These are phyloP conservation scores for Avahi laniger DNA, from an alignment of 2,797 vertebrate species.

Conservation along the genomic window DNA sequence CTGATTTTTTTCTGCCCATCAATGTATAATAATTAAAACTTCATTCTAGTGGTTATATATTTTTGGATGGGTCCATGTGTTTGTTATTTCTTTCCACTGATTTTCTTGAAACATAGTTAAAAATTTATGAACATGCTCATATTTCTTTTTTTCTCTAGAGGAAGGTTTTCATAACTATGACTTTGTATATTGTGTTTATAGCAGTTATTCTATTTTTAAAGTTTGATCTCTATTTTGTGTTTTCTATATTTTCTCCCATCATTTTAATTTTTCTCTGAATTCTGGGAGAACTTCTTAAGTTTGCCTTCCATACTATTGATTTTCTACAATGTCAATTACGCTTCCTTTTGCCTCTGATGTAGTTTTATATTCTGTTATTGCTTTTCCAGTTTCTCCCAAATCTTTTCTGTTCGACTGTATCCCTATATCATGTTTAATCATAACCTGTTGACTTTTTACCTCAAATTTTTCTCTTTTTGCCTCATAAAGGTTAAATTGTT, in stretches of 20 bases:
- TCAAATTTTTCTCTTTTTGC: not conserved
- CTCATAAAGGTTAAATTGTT: not conserved
- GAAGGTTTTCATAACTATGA: constrained; percentile 5
- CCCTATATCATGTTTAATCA: not conserved
- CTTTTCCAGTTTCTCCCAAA: not conserved
- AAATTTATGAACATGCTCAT: not conserved
- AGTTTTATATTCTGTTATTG: not conserved
- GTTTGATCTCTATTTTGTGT: not conserved
- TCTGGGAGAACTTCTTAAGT: not conserved
- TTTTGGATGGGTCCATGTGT: not conserved
- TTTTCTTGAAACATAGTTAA: constrained; percentile 7
- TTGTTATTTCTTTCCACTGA: not conserved
- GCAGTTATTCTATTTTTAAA: not conserved
- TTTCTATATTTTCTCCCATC: not conserved
- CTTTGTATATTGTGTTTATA: not conserved
- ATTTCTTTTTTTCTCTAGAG: not conserved
- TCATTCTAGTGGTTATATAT: not conserved
- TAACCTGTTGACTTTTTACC: not conserved
- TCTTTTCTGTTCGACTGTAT: not conserved
- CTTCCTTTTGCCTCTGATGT: not conserved
- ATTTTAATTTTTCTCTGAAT: constrained; percentile 25
- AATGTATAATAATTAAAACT: not conserved
- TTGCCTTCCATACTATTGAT: not conserved
- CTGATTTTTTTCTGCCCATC: not conserved
- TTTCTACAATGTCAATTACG: not conserved